These are phyloP conservation scores for Leptatherina wallacei DNA, from an alignment of 2,797 vertebrate genomes.

Conservation along the genomic window DNA sequence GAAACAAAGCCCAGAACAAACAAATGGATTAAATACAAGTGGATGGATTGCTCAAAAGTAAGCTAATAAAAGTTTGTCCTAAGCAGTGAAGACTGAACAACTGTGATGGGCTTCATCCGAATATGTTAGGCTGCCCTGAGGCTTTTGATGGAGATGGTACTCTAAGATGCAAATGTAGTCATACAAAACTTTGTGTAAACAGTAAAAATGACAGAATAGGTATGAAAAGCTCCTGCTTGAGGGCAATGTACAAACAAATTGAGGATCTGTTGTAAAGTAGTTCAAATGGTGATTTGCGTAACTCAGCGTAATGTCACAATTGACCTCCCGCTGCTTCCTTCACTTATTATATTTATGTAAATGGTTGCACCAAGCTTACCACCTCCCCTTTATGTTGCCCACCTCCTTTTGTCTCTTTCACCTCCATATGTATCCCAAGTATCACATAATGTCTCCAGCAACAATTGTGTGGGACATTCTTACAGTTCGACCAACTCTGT, in stretches of 20 bases:
- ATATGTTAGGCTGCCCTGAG: slow-evolving; percentile 7
- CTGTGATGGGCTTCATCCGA: slow-evolving; percentile 1
- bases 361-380: slow-evolving; percentile 59
- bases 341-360: slow-evolving; percentile 63
- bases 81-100: slow-evolving; percentile 3
- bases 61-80: slow-evolving; percentile 25
- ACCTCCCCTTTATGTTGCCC: slow-evolving; percentile 31
- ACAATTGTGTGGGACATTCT: slow-evolving; percentile 20
- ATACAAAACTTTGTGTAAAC: slow-evolving; percentile 1
- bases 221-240: neutral
- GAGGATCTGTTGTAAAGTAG: neutral
- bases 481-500: slow-evolving; percentile 15
- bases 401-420: slow-evolving; percentile 46
- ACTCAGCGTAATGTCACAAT: slow-evolving; percentile 53
- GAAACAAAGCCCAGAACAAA: slow-evolving; percentile 56
- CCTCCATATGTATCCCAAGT: slow-evolving; percentile 23
- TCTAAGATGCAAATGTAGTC: neutral
- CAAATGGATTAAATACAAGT: slow-evolving; percentile 28
- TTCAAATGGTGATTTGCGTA: slow-evolving; percentile 47
- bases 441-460: slow-evolving; percentile 22
- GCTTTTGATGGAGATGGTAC: neutral
- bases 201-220: neutral
- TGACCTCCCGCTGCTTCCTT: slow-evolving; percentile 58
- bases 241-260: neutral
- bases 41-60: slow-evolving; percentile 24